phyloP scores from a whole-genome alignment of 2,888 invertebrate genomes.

The Sarcophaga carnaria region DNA sequence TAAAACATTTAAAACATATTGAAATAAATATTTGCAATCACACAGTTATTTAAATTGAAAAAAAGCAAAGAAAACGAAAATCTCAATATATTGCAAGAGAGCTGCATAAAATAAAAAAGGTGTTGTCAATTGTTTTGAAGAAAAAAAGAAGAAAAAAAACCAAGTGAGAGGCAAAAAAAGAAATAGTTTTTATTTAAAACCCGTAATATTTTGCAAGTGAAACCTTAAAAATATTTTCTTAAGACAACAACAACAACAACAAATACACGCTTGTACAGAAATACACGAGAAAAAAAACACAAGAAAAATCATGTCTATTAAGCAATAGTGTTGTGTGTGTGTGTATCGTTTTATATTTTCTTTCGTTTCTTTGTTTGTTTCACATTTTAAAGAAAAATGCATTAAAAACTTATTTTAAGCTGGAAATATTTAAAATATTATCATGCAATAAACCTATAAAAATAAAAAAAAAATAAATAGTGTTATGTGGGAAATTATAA shows the following conservation, averaged over 20 bases:
- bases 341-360: too few species aligned
- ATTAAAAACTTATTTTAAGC: conserved; percentile 4
- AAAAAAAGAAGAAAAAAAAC: neutral
- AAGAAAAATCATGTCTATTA: conserved; percentile 38
- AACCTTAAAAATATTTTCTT: conserved; percentile 54
- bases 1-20: neutral
- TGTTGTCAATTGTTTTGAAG: neutral
- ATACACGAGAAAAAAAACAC: conserved; percentile 12
- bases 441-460: conserved; percentile 9
- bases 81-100: too few species aligned
- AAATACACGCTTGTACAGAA: conserved; percentile 8
- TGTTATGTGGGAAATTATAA: too few species aligned
- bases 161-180: neutral
- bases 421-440: conserved; percentile 9
- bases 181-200: conserved; percentile 20
- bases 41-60: neutral
- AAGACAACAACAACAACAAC: conserved; percentile 1
- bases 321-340: neutral
- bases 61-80: neutral
- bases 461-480: conserved; percentile 20
- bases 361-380: too few species aligned
- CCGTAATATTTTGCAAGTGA: conserved; percentile 36
- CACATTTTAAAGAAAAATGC: neutral
- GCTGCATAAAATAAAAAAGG: neutral
- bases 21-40: neutral